These are phyloP conservation scores for Thelaira solivaga DNA, from an alignment of 2,888 invertebrate species.

Conservation along the genomic window DNA sequence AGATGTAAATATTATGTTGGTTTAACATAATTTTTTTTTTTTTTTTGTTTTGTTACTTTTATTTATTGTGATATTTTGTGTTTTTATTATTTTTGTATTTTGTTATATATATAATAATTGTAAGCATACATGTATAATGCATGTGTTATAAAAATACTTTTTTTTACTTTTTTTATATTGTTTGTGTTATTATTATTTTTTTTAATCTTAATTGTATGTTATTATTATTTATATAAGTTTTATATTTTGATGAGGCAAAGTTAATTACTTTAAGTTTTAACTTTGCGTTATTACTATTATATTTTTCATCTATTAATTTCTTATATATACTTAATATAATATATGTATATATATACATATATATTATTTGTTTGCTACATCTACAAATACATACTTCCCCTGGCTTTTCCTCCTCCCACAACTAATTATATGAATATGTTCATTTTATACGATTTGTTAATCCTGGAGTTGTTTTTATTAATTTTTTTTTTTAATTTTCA, in stretches of 20 bases:
- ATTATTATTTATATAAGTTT: slow-evolving; percentile 24
- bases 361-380: slow-evolving; percentile 64
- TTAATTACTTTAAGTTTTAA: slow-evolving; percentile 55
- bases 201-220: slow-evolving; percentile 45
- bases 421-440: slow-evolving; percentile 60
- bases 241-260: slow-evolving; percentile 59
- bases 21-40: slow-evolving; percentile 39
- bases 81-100: slow-evolving; percentile 31
- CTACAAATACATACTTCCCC: slow-evolving; percentile 64
- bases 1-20: slow-evolving; percentile 64
- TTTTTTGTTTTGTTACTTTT: slow-evolving; percentile 43
- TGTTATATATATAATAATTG: slow-evolving; percentile 65
- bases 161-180: slow-evolving; percentile 53
- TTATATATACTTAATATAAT: slow-evolving; percentile 41
- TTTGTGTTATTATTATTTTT: slow-evolving; percentile 36
- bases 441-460: slow-evolving; percentile 41
- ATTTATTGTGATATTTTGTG: slow-evolving; percentile 59
- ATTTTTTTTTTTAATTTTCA: slow-evolving; percentile 15
- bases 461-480: slow-evolving; percentile 35
- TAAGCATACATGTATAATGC: slow-evolving; percentile 73
- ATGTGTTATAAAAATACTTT: slow-evolving; percentile 76
- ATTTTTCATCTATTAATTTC: slow-evolving; percentile 37
- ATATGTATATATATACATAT: slow-evolving; percentile 33
- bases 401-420: slow-evolving; percentile 52
- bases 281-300: slow-evolving; percentile 52